A percentile compares a stretch with the other conserved stretches of the same genome.
phyloP scores from a whole-genome alignment of 2,888 invertebrate genomes.

The Lasioglossum villosulum region DNA sequence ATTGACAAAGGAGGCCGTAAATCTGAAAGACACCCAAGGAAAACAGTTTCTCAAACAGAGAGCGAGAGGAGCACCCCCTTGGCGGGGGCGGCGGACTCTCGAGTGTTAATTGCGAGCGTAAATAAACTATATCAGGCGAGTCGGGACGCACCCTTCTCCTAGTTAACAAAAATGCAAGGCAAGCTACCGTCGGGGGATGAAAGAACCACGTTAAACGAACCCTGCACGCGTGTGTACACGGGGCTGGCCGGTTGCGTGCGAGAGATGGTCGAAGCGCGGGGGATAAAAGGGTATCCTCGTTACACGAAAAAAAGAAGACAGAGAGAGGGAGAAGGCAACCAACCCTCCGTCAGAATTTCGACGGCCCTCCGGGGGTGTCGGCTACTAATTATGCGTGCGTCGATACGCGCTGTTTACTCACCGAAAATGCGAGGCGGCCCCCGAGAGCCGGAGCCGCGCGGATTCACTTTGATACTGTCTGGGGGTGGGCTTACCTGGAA shows the following conservation, averaged over 20 bases:
- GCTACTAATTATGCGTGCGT: slow-evolving; percentile 80
- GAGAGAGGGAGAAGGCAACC: background rate
- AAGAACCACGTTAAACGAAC: slow-evolving; percentile 60
- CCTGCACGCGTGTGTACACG: slow-evolving; percentile 50
- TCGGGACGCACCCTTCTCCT: slow-evolving; percentile 46
- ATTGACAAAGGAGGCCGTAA: background rate
- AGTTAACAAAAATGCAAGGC: slow-evolving; percentile 60
- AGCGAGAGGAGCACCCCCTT: background rate
- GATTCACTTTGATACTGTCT: slow-evolving; percentile 60
- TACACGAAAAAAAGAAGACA: slow-evolving; percentile 57
- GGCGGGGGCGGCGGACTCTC: background rate
- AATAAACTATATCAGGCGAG: slow-evolving; percentile 51
- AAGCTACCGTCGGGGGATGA: slow-evolving; percentile 42
- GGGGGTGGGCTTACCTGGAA: slow-evolving; percentile 79
- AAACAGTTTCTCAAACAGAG: slow-evolving; percentile 19
- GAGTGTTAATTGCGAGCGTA: slow-evolving; percentile 58
- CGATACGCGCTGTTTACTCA: slow-evolving; percentile 81
- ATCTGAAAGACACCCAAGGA: slow-evolving; percentile 7
- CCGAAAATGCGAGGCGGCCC: slow-evolving; percentile 73
- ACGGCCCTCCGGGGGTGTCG: slow-evolving; percentile 72
- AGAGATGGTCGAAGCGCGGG: slow-evolving; percentile 56
- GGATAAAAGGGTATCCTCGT: slow-evolving; percentile 71
- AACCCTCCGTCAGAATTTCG: slow-evolving; percentile 63
- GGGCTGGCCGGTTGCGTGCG: slow-evolving; percentile 51
- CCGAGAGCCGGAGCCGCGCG: slow-evolving; percentile 54